Conservation (phyloP, 1,140 invertebrate genomes). For the Bombus balteatus region DNA sequence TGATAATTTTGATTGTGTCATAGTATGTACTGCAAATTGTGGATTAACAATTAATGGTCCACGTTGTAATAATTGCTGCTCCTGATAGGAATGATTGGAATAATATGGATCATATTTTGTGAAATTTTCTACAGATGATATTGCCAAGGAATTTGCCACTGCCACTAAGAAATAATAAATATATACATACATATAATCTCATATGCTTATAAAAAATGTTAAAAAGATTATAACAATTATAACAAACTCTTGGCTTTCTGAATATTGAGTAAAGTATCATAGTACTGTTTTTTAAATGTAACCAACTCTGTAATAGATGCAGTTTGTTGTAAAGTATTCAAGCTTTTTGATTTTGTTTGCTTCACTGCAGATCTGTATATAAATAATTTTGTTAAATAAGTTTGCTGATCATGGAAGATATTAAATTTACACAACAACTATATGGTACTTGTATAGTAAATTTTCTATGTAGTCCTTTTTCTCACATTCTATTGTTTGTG, state of each 20-base stretch:
- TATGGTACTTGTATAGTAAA: slow-evolving; percentile 40
- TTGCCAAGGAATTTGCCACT: slow-evolving; percentile 70
- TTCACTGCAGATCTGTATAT: slow-evolving; percentile 13
- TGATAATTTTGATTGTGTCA: slow-evolving; percentile 49
- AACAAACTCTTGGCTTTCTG: slow-evolving; percentile 72
- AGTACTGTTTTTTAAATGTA: slow-evolving; percentile 71
- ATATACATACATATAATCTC: slow-evolving; percentile 34
- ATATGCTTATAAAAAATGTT: background rate
- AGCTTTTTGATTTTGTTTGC: slow-evolving; percentile 40
- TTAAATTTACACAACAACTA: slow-evolving; percentile 20
- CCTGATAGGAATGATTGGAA: slow-evolving; percentile 66
- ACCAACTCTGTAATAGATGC: slow-evolving; percentile 56
- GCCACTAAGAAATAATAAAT: slow-evolving; percentile 61
- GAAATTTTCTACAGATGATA: slow-evolving; percentile 56
- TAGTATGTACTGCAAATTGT: slow-evolving; percentile 52
- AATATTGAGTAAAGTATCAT: slow-evolving; percentile 67
- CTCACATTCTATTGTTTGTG: background rate
- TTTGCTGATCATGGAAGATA: slow-evolving; percentile 1
- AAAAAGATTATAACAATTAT: slow-evolving; percentile 15
- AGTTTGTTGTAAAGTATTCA: slow-evolving; percentile 49
- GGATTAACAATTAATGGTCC: slow-evolving; percentile 58
- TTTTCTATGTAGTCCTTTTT: slow-evolving; percentile 28
- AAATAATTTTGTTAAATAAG: slow-evolving; percentile 35
- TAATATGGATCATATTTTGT: slow-evolving; percentile 70
- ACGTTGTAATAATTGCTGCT: slow-evolving; percentile 69